phyloP scores from a whole-genome alignment of 2,888 invertebrate genomes.

The Drosophila peninsularis region DNA sequence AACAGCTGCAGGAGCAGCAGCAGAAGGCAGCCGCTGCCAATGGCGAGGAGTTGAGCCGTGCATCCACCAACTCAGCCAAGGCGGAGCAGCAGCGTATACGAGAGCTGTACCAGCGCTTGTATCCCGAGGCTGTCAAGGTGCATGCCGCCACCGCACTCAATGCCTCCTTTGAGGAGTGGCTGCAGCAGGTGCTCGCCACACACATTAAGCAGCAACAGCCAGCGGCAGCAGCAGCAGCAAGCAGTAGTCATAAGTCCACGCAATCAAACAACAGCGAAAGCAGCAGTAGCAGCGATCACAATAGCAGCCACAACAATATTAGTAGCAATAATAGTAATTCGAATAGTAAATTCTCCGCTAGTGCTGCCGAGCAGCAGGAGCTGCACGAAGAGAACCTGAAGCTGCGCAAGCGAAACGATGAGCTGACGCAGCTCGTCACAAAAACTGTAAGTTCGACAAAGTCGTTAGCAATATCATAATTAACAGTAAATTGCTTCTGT shows the following conservation, averaged over 20 bases:
- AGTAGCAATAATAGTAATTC: conserved; percentile 81
- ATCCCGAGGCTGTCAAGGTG: conserved; percentile 82
- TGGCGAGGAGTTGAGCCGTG: conserved; percentile 29
- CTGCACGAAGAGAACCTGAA: conserved; percentile 88
- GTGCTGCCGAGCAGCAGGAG: conserved; percentile 79
- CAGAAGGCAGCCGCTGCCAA: conserved; percentile 46
- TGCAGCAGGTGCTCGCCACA: conserved; percentile 82
- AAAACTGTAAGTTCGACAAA: conserved; percentile 88
- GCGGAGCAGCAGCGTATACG: conserved; percentile 81
- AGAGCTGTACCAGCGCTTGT: conserved; percentile 83
- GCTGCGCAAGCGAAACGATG: conserved; percentile 87
- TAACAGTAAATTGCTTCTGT: not conserved
- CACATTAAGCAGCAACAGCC: conserved; percentile 78
- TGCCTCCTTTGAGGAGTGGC: conserved; percentile 83
- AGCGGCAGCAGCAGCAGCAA: conserved; percentile 51
- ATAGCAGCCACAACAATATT: conserved; percentile 73
- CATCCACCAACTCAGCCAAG: conserved; percentile 52
- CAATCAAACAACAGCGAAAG: conserved; percentile 78
- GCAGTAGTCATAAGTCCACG: conserved; percentile 82
- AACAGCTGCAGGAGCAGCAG: conserved; percentile 58
- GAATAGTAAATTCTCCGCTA: conserved; percentile 69
- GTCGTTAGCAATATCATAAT: not conserved
- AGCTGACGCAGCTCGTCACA: conserved; percentile 90
- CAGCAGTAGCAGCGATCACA: conserved; percentile 62
- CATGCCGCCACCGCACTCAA: conserved; percentile 79